Conservation (phyloP, 2,888 invertebrate genomes). For the Megaustenia siamemsis region DNA sequence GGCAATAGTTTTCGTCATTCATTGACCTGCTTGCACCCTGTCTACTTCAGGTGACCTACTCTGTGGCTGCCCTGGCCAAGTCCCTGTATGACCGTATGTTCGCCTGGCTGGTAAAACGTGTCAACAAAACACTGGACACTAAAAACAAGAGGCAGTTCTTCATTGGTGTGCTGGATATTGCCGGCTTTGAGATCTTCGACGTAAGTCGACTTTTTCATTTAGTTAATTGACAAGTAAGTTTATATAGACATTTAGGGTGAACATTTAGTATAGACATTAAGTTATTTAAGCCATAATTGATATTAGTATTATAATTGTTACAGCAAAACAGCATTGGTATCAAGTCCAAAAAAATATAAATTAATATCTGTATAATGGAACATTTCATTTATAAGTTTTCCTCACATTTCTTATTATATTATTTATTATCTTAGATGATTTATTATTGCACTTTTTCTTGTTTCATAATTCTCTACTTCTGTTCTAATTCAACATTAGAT, state of each 20-base stretch:
- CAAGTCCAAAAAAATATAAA: too few relatives aligned
- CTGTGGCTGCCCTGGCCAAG: conserved; percentile 81
- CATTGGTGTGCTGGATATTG: conserved; percentile 99
- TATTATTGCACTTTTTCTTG: too few relatives aligned
- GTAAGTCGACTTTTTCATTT: conserved; percentile 62
- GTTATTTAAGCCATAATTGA: too few relatives aligned
- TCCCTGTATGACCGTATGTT: conserved; percentile 81
- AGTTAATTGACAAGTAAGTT: neutral
- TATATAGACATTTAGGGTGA: neutral
- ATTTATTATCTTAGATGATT: too few relatives aligned
- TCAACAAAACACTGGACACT: conserved; percentile 99
- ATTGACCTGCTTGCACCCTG: neutral
- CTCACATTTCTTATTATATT: too few relatives aligned
- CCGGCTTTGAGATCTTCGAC: conserved; percentile 99
- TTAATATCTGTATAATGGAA: too few relatives aligned
- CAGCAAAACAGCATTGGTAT: too few relatives aligned
- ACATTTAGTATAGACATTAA: neutral
- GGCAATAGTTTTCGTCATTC: too few relatives aligned
- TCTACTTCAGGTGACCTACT: conserved; percentile 71
- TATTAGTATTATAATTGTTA: too few relatives aligned
- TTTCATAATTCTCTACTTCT: too few relatives aligned
- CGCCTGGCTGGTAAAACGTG: conserved; percentile 96
- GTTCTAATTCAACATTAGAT: too few relatives aligned
- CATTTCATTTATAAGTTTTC: too few relatives aligned
- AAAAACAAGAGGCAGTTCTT: conserved; percentile 98